Conservation (phyloP, 2,888 invertebrate species). For the Nomada ruficornis region DNA sequence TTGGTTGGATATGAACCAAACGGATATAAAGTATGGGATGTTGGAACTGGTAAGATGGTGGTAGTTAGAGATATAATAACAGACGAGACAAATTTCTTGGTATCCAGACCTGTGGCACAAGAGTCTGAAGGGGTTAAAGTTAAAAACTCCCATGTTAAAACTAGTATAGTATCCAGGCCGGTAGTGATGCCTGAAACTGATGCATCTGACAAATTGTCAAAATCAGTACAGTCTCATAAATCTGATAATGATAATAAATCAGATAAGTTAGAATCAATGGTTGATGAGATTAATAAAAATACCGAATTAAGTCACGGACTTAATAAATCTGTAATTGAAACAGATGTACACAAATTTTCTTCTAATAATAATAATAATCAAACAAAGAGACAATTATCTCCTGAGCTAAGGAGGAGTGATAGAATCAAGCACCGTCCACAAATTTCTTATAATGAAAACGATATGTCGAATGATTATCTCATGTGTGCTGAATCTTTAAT, state of each 20-base stretch:
- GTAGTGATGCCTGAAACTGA: not conserved
- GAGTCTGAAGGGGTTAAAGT: no score
- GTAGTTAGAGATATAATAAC: no score
- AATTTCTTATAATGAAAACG: not conserved
- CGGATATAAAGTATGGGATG: no score
- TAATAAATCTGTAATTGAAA: not conserved
- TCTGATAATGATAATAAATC: not conserved
- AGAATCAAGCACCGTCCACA: not conserved
- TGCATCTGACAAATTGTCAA: not conserved
- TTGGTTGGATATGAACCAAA: no score
- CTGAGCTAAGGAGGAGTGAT: slow-evolving; percentile 1
- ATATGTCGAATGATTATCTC: not conserved
- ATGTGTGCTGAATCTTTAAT: not conserved
- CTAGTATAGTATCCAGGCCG: not conserved
- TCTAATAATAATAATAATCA: not conserved
- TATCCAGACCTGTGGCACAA: no score
- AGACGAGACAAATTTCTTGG: no score
- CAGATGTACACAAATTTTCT: not conserved
- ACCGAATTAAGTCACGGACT: not conserved
- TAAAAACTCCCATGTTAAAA: no score
- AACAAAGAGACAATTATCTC: not conserved
- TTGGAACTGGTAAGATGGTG: no score
- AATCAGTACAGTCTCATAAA: not conserved
- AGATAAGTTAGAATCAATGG: not conserved
- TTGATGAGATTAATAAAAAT: not conserved